These are phyloP conservation scores for Auanema freiburgensis DNA, from an alignment of 2,888 invertebrate species.

Conservation along the genomic window DNA sequence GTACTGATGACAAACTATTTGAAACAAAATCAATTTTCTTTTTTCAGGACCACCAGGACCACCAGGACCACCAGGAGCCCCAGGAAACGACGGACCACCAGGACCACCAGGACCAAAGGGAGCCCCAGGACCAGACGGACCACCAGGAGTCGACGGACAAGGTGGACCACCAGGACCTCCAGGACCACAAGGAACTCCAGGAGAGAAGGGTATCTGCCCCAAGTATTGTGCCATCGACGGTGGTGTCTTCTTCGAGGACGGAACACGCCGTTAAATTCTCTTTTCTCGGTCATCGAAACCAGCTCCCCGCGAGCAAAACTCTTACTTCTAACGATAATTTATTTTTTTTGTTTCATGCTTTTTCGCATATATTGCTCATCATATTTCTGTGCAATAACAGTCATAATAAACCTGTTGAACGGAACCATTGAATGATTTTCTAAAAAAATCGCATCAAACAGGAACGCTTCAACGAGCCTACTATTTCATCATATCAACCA, in stretches of 20 bases:
- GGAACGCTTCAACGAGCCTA: too few species aligned
- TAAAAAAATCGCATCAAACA: too few species aligned
- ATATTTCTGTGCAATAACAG: too few species aligned
- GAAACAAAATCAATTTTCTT: neutral
- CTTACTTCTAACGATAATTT: too few species aligned
- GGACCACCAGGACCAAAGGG: constrained; percentile 54
- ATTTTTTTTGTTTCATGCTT: too few species aligned
- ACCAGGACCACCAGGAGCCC: constrained; percentile 47
- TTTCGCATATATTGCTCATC: too few species aligned
- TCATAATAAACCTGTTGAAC: too few species aligned
- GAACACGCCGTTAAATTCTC: constrained; percentile 53
- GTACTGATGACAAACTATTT: constrained; percentile 14
- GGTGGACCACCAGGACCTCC: constrained; percentile 21
- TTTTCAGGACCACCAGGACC: constrained; percentile 23
- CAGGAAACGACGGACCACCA: constrained; percentile 49
- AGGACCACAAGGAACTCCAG: constrained; percentile 16
- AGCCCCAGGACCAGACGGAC: constrained; percentile 39
- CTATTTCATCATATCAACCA: too few species aligned
- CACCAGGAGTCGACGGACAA: constrained; percentile 18
- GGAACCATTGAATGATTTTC: too few species aligned
- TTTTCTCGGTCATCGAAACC: constrained; percentile 1
- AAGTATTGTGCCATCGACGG: constrained; percentile 50
- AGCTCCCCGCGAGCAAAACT: too few species aligned
- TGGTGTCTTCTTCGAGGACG: constrained; percentile 63
- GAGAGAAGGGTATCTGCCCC: constrained; percentile 51